These are phyloP conservation scores for Hypanus sabinus DNA, from an alignment of 2,113 vertebrate genomes.

Conservation along the genomic window DNA sequence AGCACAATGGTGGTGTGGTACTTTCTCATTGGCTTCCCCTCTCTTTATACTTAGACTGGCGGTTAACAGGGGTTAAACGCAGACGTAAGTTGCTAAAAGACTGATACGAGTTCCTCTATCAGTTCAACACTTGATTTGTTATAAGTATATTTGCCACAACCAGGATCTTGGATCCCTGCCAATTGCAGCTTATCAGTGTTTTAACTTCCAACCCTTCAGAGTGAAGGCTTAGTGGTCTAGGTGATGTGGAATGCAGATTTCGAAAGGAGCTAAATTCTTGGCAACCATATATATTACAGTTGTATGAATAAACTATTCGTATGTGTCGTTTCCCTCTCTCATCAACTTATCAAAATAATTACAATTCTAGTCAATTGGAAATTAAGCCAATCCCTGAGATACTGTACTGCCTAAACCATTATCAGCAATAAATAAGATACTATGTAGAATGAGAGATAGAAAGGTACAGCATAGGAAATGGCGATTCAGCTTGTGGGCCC, in stretches of 20 bases:
- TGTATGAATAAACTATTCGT: background rate
- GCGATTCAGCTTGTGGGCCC: background rate
- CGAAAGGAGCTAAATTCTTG: background rate
- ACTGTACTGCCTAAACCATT: background rate
- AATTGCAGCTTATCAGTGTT: no score
- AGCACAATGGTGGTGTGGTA: background rate
- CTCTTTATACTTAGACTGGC: background rate
- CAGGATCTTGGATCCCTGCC: background rate
- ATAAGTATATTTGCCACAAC: background rate
- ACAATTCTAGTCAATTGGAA: background rate
- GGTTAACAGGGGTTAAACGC: background rate
- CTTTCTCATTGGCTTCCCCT: background rate
- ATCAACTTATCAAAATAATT: background rate
- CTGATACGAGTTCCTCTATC: background rate
- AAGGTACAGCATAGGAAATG: background rate
- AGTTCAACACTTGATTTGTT: background rate
- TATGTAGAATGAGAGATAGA: background rate
- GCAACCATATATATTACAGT: background rate
- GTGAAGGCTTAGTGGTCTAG: background rate
- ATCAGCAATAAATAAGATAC: background rate
- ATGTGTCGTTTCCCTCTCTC: background rate
- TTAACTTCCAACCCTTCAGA: background rate
- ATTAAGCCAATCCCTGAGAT: background rate
- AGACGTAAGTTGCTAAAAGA: background rate
- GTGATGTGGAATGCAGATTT: background rate